Conservation (phyloP, 2,888 invertebrate species). For the Hypena proboscidalis region DNA sequence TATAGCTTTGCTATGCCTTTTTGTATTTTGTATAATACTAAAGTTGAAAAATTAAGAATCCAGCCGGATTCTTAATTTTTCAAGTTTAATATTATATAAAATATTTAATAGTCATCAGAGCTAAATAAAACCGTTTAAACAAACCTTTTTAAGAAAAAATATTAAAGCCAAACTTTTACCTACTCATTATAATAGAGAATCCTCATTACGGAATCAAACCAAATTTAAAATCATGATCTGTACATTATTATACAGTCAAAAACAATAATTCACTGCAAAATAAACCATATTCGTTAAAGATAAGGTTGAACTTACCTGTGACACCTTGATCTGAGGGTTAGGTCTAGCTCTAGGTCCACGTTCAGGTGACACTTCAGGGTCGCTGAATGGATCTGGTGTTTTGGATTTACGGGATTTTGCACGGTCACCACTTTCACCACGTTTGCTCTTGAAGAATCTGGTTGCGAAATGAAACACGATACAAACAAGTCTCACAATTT, state of each 20-base stretch:
- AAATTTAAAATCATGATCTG: not conserved
- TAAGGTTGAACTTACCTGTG: conserved; percentile 68
- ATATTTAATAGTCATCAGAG: too few species aligned
- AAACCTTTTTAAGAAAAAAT: too few species aligned
- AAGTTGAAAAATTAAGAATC: too few species aligned
- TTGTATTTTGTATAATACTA: too few species aligned
- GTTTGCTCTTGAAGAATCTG: conserved; percentile 94
- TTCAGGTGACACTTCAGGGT: conserved; percentile 77
- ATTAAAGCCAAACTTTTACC: too few species aligned
- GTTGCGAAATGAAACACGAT: too few species aligned
- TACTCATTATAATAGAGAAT: too few species aligned
- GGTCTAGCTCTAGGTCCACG: conserved; percentile 61
- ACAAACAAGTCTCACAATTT: too few species aligned
- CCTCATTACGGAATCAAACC: conserved; percentile 15
- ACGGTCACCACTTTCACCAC: conserved; percentile 89
- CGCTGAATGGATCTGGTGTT: conserved; percentile 88
- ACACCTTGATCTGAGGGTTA: conserved; percentile 81
- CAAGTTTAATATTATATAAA: too few species aligned
- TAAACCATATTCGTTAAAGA: not conserved
- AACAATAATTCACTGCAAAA: conserved; percentile 25
- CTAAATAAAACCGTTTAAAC: too few species aligned
- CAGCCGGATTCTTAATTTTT: too few species aligned
- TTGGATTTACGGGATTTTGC: conserved; percentile 88
- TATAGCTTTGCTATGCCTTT: too few species aligned
- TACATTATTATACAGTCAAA: not conserved